A percentile compares a stretch with the other conserved stretches of the same genome.
Evolutionary conservation across 2,797 vertebrate genomes (phyloP).

Genomic region (Tolypeutes matacus): DNA sequence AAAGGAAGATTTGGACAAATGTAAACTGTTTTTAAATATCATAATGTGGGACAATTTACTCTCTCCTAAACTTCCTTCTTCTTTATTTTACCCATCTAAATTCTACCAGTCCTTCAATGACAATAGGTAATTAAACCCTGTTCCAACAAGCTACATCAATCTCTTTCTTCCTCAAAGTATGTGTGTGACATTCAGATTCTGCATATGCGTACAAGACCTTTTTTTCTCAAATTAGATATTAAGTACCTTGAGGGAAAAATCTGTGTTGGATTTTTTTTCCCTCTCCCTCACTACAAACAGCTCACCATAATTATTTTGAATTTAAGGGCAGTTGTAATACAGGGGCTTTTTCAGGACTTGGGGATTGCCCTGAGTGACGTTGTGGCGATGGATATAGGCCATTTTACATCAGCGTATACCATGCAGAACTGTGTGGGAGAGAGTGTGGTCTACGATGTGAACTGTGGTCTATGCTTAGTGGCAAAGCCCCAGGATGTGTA

Average conservation of each 20-base stretch:
- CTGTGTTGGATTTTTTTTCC: background rate
- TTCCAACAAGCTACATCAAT: background rate
- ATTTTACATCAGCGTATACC: too few species aligned
- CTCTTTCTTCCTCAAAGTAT: background rate
- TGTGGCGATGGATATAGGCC: too few species aligned
- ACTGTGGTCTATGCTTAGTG: too few species aligned
- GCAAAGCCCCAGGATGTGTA: too few species aligned
- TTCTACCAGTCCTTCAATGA: background rate
- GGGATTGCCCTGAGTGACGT: too few species aligned
- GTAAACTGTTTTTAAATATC: background rate
- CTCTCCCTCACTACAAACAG: background rate
- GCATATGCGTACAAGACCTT: background rate
- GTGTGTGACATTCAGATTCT: background rate
- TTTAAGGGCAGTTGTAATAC: too few species aligned
- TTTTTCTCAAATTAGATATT: background rate
- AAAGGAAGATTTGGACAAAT: background rate
- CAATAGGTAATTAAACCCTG: background rate
- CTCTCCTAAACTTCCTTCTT: constrained; percentile 1
- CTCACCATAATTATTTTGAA: constrained; percentile 21
- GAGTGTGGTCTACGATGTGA: too few species aligned
- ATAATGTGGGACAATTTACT: background rate
- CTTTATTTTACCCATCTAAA: background rate
- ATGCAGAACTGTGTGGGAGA: too few species aligned
- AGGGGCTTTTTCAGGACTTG: too few species aligned
- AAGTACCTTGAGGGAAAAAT: background rate